Conservation (phyloP, 2,888 invertebrate species). For the Anoncus sp. region DNA sequence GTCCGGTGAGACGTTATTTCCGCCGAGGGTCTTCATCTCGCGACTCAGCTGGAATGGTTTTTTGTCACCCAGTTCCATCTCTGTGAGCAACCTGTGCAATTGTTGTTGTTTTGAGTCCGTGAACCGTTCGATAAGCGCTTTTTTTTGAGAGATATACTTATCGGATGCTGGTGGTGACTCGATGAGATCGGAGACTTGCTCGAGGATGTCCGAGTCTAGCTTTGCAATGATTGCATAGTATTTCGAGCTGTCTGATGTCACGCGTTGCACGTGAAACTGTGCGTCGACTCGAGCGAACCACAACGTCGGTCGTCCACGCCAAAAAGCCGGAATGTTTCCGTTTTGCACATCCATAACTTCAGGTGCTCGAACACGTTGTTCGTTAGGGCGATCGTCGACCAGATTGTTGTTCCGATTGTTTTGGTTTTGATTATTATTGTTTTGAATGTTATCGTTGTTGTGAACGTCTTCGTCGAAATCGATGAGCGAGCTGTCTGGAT, state of each 20-base stretch:
- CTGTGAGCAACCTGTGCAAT: constrained; percentile 55
- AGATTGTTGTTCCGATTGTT: too few species aligned
- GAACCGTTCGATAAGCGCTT: constrained; percentile 50
- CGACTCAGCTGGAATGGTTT: constrained; percentile 64
- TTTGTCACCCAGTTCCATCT: constrained; percentile 60
- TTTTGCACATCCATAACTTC: too few species aligned
- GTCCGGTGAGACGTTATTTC: constrained; percentile 42
- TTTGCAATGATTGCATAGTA: constrained; percentile 54
- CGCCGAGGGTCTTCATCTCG: constrained; percentile 62
- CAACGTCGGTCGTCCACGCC: constrained; percentile 55
- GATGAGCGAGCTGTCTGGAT: too few species aligned
- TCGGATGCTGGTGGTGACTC: constrained; percentile 42
- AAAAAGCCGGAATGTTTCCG: constrained; percentile 59
- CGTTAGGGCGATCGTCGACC: too few species aligned
- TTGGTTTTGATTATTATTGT: too few species aligned
- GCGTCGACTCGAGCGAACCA: constrained; percentile 65
- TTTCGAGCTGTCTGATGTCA: constrained; percentile 54
- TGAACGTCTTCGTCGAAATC: too few species aligned
- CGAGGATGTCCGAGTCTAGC: constrained; percentile 53
- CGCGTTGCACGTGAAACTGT: constrained; percentile 52
- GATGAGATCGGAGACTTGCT: constrained; percentile 61
- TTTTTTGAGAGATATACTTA: constrained; percentile 53
- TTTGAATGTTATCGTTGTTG: too few species aligned
- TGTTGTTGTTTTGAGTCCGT: constrained; percentile 58
- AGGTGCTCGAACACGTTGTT: too few species aligned